Base-by-base conservation (phyloP, 92 coral and sea anemone genomes). In the Micromussa lordhowensis region DNA sequence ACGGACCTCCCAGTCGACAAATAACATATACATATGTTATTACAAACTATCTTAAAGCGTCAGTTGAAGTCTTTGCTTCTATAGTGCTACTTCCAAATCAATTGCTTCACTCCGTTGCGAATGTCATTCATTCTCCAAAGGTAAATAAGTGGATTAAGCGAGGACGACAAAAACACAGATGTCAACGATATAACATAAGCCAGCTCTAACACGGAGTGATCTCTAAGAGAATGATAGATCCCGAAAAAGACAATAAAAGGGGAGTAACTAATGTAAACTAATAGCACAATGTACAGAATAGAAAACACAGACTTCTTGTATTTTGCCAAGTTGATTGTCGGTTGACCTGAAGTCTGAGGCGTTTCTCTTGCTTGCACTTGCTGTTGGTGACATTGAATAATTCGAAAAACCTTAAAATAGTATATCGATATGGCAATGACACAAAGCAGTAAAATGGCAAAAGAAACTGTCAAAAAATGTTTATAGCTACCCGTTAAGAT, bases 41-140 rank as follows among this genome's bases (percentile, higher is more conserved):
- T n/a, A n/a, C n/a, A n/a, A n/a, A n/a, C n/a, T n/a, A n/a, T n/a
- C n/a, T n/a, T n/a, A n/a, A n/a, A n/a, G n/a, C n/a, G n/a, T n/a
- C n/a, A n/a, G n/a, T n/a, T n/a, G n/a, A n/a, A 40, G 48, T 40
- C 6, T 4, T 40, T 40, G 3, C 48, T 40, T 40, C 63, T 16
- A 4, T 57, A 15, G 63, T 57, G 2, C 7, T 34, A 6, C 51
- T 31, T 44, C 35, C 63, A 44, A 11, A n/a, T 28, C 0, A 77
- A 16, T 77, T 77, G 19, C 1, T 77, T 77, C 35, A 49, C 35
- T 13, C 59, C 80, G 32, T 44, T 48, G 22, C 80, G 61, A 13
- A 77, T n/a, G 3, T 77, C 61, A 3, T n/a, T 77, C 80, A 77
- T 77, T 49, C 80, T 77, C 61, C 59, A 77, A 24, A 77, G 59